Base-by-base conservation (phyloP, 2,797 vertebrate species). In the Capromys pilorides region DNA sequence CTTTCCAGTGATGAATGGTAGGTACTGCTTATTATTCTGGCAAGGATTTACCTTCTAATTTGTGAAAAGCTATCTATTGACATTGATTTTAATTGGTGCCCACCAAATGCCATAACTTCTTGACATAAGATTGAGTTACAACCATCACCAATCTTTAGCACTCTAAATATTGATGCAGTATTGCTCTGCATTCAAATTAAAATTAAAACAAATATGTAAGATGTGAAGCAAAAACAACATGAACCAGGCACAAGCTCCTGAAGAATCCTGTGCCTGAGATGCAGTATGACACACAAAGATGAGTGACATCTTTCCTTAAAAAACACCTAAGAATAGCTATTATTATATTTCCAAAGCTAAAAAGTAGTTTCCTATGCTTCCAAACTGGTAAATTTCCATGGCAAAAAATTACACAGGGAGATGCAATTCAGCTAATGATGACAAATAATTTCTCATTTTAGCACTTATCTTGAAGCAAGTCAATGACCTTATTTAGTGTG, bases 291-390 rank as follows among this genome's bases (percentile, higher is more conserved):
- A 95, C 82, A 69, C 67, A 80, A 80, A 57, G 54, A 14, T 9
- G 19, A 96, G 39, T 97, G 95, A 93, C 91, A 97, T 92, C 96
- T 97, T 82, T 94, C 77, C 85, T 39, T 59, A 49, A 91, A 85
- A 86, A 45, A 85, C 85, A 66, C 93, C 49, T 94, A 88, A 97
- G 39, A 97, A 69, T 31, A 45, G 61, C 84, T 83, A 92, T 96
- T 83, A 91, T 96, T 92, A 69, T 80, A 93, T 94, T 95, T 94
- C 14, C 41, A 96, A 93, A 26, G 24, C 41, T 75, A 91, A 82
- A 91, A 92, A 71, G 2, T 5, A 81, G 69, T 77, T 95, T 91
- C 19, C 49, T 81, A 54, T 91, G 57, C 21, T 78, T 96, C 36
- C 11, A 69, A 86, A 11, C 21, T 51, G 75, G 39, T 21, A 64